Evolutionary conservation across 2,888 invertebrate genomes (phyloP).

Genomic region (Acanthosepion pharaonis): DNA sequence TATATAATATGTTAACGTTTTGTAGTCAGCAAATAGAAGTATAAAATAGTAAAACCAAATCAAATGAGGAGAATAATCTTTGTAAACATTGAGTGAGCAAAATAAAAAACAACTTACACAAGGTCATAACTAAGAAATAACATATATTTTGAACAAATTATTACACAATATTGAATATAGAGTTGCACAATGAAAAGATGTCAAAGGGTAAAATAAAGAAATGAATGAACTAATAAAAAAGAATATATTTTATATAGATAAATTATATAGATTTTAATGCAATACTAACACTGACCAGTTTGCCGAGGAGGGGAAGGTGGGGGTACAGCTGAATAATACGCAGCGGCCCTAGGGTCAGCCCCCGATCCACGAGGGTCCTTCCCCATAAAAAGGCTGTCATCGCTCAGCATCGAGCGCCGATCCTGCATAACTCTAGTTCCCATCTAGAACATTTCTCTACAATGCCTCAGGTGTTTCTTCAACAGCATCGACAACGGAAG

Average conservation of each 20-base stretch:
- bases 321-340: neutral
- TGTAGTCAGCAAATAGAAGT: no score
- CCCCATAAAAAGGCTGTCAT: neutral
- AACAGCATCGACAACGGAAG: neutral
- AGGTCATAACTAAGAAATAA: neutral
- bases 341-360: slow-evolving; percentile 33
- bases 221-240: neutral
- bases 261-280: neutral
- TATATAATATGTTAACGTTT: no score
- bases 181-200: neutral
- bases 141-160: neutral
- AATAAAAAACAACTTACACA: neutral
- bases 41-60: no score
- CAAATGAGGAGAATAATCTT: no score
- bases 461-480: neutral
- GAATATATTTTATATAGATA: neutral
- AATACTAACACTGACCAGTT: slow-evolving; percentile 38
- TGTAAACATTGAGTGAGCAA: no score
- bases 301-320: slow-evolving; percentile 39
- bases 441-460: slow-evolving; percentile 33
- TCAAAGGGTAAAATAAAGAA: neutral
- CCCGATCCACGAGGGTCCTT: neutral
- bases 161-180: neutral
- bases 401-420: neutral
- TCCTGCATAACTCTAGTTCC: slow-evolving; percentile 1